Percentiles rank a stretch among this genome's conserved stretches.
phyloP scores from a whole-genome alignment of 2,888 invertebrate genomes.

The Xestia sexstrigata region DNA sequence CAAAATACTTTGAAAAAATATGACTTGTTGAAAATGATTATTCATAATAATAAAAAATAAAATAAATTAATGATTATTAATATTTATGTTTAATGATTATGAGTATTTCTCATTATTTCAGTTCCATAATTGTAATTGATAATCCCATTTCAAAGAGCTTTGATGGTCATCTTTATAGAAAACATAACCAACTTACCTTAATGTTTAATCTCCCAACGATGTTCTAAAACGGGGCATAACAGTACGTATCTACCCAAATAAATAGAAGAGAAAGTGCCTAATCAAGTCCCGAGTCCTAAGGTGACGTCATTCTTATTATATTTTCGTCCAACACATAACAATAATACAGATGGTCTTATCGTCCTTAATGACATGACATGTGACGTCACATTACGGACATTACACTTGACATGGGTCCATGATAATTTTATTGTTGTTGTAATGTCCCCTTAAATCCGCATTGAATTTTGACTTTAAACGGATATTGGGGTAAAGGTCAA shows the following conservation, averaged over 20 bases:
- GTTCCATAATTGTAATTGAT: not conserved
- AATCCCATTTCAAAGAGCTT: not conserved
- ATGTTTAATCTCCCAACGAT: not conserved
- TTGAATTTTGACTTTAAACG: conserved; percentile 37
- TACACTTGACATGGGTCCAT: conserved; percentile 48
- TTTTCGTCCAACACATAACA: conserved; percentile 22
- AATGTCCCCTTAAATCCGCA: conserved; percentile 39
- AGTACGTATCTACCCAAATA: not conserved
- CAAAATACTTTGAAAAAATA: not conserved
- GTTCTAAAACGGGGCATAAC: not conserved
- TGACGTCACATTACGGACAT: conserved; percentile 35
- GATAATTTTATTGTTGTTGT: conserved; percentile 36
- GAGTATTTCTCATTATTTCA: not conserved
- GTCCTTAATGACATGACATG: conserved; percentile 14
- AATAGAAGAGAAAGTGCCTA: not conserved
- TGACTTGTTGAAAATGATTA: not conserved
- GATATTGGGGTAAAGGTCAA: conserved; percentile 36
- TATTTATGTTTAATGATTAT: no score
- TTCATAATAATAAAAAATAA: no score
- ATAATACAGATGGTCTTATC: conserved; percentile 29
- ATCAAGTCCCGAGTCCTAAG: not conserved
- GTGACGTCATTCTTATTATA: conserved; percentile 21
- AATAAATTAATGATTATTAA: no score
- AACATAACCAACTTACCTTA: not conserved
- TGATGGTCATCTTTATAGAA: not conserved